Conservation (phyloP, 2,888 invertebrate genomes). For the Proisotoma minuta region DNA sequence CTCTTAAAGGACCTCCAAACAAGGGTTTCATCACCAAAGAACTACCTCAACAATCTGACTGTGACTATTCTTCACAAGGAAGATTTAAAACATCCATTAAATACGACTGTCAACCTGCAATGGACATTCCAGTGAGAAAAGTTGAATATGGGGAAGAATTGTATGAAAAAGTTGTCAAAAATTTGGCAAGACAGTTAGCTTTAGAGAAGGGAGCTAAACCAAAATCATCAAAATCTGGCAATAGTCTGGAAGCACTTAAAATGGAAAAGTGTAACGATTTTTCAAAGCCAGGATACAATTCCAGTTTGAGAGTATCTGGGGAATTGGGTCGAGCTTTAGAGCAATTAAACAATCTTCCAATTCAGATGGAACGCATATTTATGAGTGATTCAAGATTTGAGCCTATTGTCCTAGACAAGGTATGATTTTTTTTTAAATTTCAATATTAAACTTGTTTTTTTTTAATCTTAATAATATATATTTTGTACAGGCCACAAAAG, state of each 20-base stretch:
- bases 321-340: conserved; percentile 25
- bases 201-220: neutral
- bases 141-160: conserved; percentile 34
- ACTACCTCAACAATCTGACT: neutral
- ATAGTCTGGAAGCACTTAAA: too few species aligned
- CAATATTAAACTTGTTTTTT: neutral
- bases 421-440: conserved; percentile 4
- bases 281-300: conserved; percentile 29
- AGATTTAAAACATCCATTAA: conserved; percentile 17
- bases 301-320: conserved; percentile 18
- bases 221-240: too few species aligned
- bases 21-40: neutral
- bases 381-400: conserved; percentile 27
- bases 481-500: conserved; percentile 24
- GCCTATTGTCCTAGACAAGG: conserved; percentile 22
- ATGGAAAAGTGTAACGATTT: conserved; percentile 30
- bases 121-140: conserved; percentile 15
- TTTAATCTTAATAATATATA: neutral
- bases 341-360: conserved; percentile 24
- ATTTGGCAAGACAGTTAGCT: conserved; percentile 16
- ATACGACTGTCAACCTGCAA: conserved; percentile 25
- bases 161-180: conserved; percentile 29
- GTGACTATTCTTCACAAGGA: neutral
- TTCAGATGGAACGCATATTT: conserved; percentile 24
- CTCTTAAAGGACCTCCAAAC: conserved; percentile 4